Evolutionary conservation across 2,888 invertebrate genomes (phyloP), one percentile per base, ranked within the genome.

Genomic region (Oligia fasciuncula): DNA sequence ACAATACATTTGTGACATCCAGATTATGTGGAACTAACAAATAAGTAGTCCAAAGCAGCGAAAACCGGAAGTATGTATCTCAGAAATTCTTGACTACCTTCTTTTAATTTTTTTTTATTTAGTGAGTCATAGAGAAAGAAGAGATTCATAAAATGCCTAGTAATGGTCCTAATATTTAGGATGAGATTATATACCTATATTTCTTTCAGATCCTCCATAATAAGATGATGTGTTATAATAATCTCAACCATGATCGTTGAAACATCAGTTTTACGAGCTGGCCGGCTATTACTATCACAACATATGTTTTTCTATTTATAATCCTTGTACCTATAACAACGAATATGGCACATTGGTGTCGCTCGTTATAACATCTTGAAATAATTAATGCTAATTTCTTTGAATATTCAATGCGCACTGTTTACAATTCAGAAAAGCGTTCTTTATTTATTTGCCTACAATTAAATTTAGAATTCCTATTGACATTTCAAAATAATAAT

Each of bases 181-280:
- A 43, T 60, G 14, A 51, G 13, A n/a, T 51, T 8, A n/a, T 60
- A 19, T n/a, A n/a, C 35, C 17, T 43, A 23, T 13, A 68, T 68
- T 68, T 63, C 40, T 40, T 14, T 13, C 11, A 40, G 67, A 74
- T 66, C 43, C 35, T 35, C 46, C 46, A 35, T 43, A 60, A 11
- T 69, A 46, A 57, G n/a, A 62, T 29, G 54, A 11, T 11, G 49
- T n/a, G 49, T 19, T 67, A 79, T 76, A 83, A 81, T 77, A 43
- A 79, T 78, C 73, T 80, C 63, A 84, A 89, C 91, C 91, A 91
- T 92, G 89, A 89, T 87, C 79, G 74, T 81, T 80, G 63, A 78
- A 88, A 86, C 87, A 85, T 85, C 80, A 85, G 86, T 85, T 90
- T 88, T 85, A 89, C 86, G 83, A 88, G 69, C 75, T 70, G 79